Percentiles rank a stretch among this genome's conserved stretches.
Conservation (phyloP, 2,888 invertebrate genomes). For the Xestia c-nigrum region DNA sequence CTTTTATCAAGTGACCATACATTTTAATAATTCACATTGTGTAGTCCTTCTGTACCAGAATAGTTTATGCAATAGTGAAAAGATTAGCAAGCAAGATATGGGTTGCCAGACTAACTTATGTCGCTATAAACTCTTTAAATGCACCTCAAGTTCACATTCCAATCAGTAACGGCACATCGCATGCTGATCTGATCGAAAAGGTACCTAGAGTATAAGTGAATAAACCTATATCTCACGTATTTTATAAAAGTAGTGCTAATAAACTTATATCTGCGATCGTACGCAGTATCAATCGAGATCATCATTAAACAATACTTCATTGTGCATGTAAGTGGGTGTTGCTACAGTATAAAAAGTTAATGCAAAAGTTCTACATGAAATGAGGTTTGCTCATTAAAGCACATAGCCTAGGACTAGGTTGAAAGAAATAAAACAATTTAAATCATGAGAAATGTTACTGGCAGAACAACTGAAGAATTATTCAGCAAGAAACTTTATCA, state of each 20-base stretch:
- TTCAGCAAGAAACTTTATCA: background rate
- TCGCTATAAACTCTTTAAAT: background rate
- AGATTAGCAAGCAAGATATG: background rate
- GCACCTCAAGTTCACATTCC: constrained; percentile 12
- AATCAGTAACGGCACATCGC: constrained; percentile 14
- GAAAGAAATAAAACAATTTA: background rate
- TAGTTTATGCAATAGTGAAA: too few relatives aligned
- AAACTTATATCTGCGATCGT: constrained; percentile 26
- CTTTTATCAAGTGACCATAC: too few relatives aligned
- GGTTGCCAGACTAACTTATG: background rate
- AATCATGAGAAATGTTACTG: background rate
- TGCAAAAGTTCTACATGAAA: constrained; percentile 29
- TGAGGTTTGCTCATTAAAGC: background rate
- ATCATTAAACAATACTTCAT: constrained; percentile 61
- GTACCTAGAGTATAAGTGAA: background rate
- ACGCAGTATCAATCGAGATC: constrained; percentile 48
- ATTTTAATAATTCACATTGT: too few relatives aligned
- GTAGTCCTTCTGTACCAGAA: too few relatives aligned
- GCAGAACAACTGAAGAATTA: background rate
- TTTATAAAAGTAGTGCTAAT: constrained; percentile 12
- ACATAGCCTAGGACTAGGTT: too few relatives aligned
- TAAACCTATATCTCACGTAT: constrained; percentile 31
- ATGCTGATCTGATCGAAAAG: constrained; percentile 13
- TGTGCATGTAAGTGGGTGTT: constrained; percentile 60
- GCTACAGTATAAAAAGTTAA: constrained; percentile 8